Percentiles rank a stretch among this genome's conserved stretches.
Evolutionary conservation across 1,140 invertebrate species (phyloP).

Genomic region (Bradynema listronoti): DNA sequence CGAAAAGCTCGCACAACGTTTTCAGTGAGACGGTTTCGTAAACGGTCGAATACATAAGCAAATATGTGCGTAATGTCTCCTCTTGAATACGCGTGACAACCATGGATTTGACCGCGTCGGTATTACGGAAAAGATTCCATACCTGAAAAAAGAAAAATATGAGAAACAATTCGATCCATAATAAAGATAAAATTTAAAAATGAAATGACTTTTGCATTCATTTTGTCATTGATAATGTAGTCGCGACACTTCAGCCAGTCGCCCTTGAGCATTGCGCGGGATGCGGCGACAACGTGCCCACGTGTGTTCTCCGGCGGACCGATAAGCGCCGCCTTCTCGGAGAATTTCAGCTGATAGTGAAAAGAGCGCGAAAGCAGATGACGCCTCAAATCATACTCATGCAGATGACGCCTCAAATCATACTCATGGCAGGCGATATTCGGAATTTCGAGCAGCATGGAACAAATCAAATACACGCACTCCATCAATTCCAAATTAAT

Average conservation of each 20-base stretch:
- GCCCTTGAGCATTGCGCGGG: constrained; percentile 93
- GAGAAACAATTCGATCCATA: too few relatives aligned
- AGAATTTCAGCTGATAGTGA: constrained; percentile 90
- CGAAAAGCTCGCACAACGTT: constrained; percentile 84
- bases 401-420: constrained; percentile 83
- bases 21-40: constrained; percentile 88
- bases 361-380: constrained; percentile 98
- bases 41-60: constrained; percentile 95
- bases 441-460: constrained; percentile 95
- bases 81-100: constrained; percentile 86
- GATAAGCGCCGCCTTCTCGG: constrained; percentile 85
- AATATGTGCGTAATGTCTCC: constrained; percentile 87
- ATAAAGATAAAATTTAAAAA: neutral
- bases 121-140: constrained; percentile 92
- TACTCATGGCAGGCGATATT: constrained; percentile 98
- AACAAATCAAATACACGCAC: constrained; percentile 81
- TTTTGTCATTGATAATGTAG: constrained; percentile 96
- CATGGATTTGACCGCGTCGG: constrained; percentile 85
- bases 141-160: constrained; percentile 66
- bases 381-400: too few relatives aligned
- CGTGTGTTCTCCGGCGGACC: constrained; percentile 93
- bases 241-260: constrained; percentile 90
- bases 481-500: constrained; percentile 96
- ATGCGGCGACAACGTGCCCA: constrained; percentile 96
- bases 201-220: constrained; percentile 17